These are phyloP conservation scores for Lysandra bellargus DNA, from an alignment of 2,888 invertebrate genomes.

Conservation along the genomic window DNA sequence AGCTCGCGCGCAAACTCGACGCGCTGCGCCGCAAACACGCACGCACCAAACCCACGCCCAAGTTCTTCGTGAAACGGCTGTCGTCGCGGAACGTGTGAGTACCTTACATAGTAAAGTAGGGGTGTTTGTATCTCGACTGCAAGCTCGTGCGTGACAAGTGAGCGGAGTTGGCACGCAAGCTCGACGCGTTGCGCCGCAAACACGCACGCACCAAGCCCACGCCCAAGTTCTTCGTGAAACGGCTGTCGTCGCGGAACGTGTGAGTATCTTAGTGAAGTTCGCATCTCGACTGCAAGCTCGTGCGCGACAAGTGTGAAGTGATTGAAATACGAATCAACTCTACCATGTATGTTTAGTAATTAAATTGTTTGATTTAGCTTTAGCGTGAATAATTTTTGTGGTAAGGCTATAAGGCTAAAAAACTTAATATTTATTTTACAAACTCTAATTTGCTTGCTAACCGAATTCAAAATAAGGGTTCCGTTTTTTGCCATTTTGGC, in stretches of 20 bases:
- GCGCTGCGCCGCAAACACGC: constrained; percentile 89
- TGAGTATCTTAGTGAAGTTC: constrained; percentile 65
- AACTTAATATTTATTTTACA: too few species aligned
- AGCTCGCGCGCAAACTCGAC: constrained; percentile 94
- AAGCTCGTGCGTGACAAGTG: constrained; percentile 92
- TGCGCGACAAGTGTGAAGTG: too few species aligned
- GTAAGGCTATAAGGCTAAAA: too few species aligned
- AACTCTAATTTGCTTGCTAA: too few species aligned
- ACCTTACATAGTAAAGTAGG: background rate
- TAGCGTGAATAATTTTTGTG: too few species aligned
- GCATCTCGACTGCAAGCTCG: too few species aligned
- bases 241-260: constrained; percentile 89
- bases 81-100: constrained; percentile 90
- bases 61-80: constrained; percentile 88
- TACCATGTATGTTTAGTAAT: too few species aligned
- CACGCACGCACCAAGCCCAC: constrained; percentile 87
- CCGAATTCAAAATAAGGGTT: too few species aligned
- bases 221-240: constrained; percentile 87
- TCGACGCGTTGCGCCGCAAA: constrained; percentile 90
- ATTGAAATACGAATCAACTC: too few species aligned
- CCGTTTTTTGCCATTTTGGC: too few species aligned
- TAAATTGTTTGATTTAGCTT: too few species aligned
- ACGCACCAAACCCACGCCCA: constrained; percentile 84
- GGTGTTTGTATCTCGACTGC: constrained; percentile 78
- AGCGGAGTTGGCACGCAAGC: constrained; percentile 91